A percentile compares a stretch with the other conserved stretches of the same genome.
Evolutionary conservation across 2,888 invertebrate genomes (phyloP).

Genomic region (Sipunculus nudus): DNA sequence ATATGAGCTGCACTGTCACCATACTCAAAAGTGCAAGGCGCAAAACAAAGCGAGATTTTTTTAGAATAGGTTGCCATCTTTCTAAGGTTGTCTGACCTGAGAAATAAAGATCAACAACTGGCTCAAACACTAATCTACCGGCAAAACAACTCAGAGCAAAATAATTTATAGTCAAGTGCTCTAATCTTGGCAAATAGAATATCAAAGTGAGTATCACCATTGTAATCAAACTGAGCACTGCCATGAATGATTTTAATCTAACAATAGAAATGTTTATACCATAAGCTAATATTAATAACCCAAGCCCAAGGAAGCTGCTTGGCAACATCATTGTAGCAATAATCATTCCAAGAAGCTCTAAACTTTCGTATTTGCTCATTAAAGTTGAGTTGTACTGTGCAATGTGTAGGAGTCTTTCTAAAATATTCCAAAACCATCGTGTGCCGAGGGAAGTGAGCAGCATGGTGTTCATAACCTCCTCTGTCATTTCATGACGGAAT

Average conservation of each 20-base stretch:
- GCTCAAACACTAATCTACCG: conserved; percentile 50
- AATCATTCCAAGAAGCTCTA: conserved; percentile 58
- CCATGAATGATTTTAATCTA: conserved; percentile 57
- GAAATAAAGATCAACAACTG: conserved; percentile 59
- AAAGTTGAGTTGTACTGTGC: conserved; percentile 40
- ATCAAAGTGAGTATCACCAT: conserved; percentile 44
- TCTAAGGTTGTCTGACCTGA: conserved; percentile 56
- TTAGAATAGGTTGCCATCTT: conserved; percentile 56
- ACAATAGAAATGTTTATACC: conserved; percentile 53
- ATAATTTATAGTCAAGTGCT: conserved; percentile 50
- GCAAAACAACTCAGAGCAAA: conserved; percentile 56
- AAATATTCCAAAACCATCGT: conserved; percentile 51
- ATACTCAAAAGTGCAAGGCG: conserved; percentile 46
- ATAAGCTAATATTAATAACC: conserved; percentile 51
- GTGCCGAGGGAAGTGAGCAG: conserved; percentile 55
- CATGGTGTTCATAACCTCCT: conserved; percentile 57
- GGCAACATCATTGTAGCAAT: conserved; percentile 53
- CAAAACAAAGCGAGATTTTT: conserved; percentile 44
- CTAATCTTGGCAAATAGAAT: conserved; percentile 49
- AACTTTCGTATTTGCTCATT: conserved; percentile 44
- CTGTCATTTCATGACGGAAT: conserved; percentile 45
- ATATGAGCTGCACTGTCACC: conserved; percentile 46
- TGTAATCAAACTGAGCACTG: conserved; percentile 46
- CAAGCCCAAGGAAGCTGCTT: conserved; percentile 46
- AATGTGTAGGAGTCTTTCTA: conserved; percentile 46